Base-by-base conservation (phyloP, 2,797 vertebrate genomes). In the Muscicapa striata region DNA sequence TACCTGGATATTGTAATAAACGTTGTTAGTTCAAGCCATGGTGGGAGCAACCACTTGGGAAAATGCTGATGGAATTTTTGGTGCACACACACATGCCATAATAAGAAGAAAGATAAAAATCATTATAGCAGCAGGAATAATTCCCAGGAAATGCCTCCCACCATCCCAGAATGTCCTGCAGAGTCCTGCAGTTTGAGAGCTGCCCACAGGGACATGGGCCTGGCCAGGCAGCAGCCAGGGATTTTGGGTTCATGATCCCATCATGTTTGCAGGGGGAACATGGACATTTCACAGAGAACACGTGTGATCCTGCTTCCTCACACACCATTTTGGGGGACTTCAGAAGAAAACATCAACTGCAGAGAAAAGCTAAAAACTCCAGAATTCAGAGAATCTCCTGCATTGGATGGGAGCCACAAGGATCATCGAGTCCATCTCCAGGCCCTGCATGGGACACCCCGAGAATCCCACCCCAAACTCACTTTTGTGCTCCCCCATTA, bases 241-340 rank as follows among this genome's bases (percentile, higher is more conserved):
- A 10, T 48, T 58, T 11, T 0, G 32, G 20, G 45, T 9, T 73
- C 2, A 1, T 2, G 9, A 51, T 29, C 30, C 51, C n/a, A 52
- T 16, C 0, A 1, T 1, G 0, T 77, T 38, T 46, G 55, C 54
- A 26, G 40, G 3, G 40, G 23, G 7, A 89, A 46, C 34, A 21
- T 0, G 17, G 51, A 48, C 1, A 1, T 72, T 79, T 75, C 91
- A 83, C 48, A 55, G 73, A 46, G 36, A 77, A 55, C 27, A 11
- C 0, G 0, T 9, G 43, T 13, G 38, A 24, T 57, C 46, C 48
- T 6, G 1, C 10, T 62, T 81, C 36, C 43, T 45, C 70, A 67
- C 67, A 24, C 40, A 38, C 43, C 43, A 49, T 69, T 34, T 6
- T 36, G 15, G 45, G 34, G 11, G 41, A 36, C 10, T 40, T 52